Evolutionary conservation across 2,888 invertebrate species (phyloP).

Genomic region (Drosophila merina): DNA sequence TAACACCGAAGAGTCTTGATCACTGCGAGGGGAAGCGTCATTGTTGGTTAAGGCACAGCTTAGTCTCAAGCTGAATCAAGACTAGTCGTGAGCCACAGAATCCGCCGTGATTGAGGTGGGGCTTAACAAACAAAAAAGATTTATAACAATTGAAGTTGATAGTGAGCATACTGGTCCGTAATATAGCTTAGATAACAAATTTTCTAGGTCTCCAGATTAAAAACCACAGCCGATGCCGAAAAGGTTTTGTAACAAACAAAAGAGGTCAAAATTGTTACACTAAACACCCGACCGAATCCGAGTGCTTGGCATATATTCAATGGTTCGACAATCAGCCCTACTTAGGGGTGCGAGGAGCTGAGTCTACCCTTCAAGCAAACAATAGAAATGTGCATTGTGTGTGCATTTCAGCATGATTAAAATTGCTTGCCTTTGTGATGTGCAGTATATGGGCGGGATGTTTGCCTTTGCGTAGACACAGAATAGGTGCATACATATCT

Average conservation of each 20-base stretch:
- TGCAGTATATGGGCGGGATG: slow-evolving; percentile 22
- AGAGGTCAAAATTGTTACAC: slow-evolving; percentile 77
- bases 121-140: slow-evolving; percentile 12
- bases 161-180: slow-evolving; percentile 19
- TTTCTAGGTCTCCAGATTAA: slow-evolving; percentile 22
- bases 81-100: slow-evolving; percentile 30
- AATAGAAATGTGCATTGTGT: slow-evolving; percentile 64
- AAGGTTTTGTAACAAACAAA: slow-evolving; percentile 62
- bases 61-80: not conserved
- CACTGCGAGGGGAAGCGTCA: not conserved
- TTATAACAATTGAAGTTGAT: slow-evolving; percentile 18
- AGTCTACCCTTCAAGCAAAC: slow-evolving; percentile 56
- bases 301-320: slow-evolving; percentile 15
- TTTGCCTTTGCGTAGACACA: not conserved
- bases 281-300: slow-evolving; percentile 44
- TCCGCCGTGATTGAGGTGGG: slow-evolving; percentile 10
- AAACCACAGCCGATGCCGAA: slow-evolving; percentile 64
- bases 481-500: not conserved
- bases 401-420: slow-evolving; percentile 49
- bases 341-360: slow-evolving; percentile 58
- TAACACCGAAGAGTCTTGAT: not conserved
- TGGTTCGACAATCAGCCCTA: slow-evolving; percentile 55
- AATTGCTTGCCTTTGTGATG: slow-evolving; percentile 33
- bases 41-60: not conserved
- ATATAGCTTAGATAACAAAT: slow-evolving; percentile 64